Evolutionary conservation across 2,113 vertebrate genomes (phyloP), one percentile per base, ranked within the genome.

Genomic region (Ailurus styani): DNA sequence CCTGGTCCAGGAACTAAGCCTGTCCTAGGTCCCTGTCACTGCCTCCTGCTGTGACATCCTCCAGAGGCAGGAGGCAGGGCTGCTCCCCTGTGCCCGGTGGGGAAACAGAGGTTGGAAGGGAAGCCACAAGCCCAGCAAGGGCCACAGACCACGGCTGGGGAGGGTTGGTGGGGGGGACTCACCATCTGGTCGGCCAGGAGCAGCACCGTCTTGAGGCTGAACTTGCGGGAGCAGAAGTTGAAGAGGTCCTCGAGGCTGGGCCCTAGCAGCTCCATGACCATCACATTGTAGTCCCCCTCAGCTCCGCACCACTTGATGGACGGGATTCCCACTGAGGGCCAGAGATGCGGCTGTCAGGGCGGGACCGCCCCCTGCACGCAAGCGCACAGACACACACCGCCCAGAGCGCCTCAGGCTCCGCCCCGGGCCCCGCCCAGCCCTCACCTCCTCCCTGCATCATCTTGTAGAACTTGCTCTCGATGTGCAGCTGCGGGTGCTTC

Each of bases 381-480:
- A 5, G 21, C 12, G 2, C 79, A 12, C 34, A 55, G 7, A 5
- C 29, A 4, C 79, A 17, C 3, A 10, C 4, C 7, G 1, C 18
- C 27, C 83, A 34, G 37, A 45, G 64, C 15, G 5, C 3, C 20
- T n/a, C 75, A 18, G 37, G 29, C 91, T 6, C 37, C 52, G 55
- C 77, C 14, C n/a, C 52, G 0, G 42, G 42, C 25, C 31, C 87
- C 0, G 10, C 81, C 79, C 3, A 6, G 7, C 66, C 54, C 98
- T 99, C 98, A 99, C 99, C 99, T 99, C 99, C 99, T 93, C 99
- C 99, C 98, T 99, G 99, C 99, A 99, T 99, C 99, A 99, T 99
- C 99, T 99, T 99, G 99, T 99, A 99, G 98, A 99, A 99, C 98
- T 99, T 99, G 99, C 99, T 99, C 99, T 99, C 99, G 34, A 99